Evolutionary conservation across 2,888 invertebrate species (phyloP), one percentile per base, ranked within the genome.

Genomic region (Thumatha senex): DNA sequence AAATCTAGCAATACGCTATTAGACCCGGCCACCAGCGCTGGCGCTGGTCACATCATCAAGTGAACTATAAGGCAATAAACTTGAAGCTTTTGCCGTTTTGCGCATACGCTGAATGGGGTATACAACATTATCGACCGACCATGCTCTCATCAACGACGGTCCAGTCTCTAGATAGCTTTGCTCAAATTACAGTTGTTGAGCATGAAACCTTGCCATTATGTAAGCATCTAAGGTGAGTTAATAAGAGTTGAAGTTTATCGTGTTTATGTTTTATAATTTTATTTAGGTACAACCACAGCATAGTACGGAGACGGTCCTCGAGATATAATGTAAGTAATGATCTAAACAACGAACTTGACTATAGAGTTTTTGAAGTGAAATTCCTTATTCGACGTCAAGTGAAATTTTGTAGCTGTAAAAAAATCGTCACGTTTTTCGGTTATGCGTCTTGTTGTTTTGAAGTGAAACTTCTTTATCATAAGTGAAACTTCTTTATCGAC

Each of bases 131-230:
- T 76, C 74, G 58, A 54, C 51, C 57, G 60, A 63, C 67, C 74
- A 65, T 75, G 68, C 59, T 67, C 67, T 76, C 73, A 80, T 70
- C 80, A 78, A 78, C 72, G 69, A 72, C 67, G 56, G 60, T 54
- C 61, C 67, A 51, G 62, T 61, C 62, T 64, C 63, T 61, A 67
- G 69, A 72, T 71, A 71, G 67, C 72, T 61, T 54, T 53, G 54
- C 63, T 55, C 72, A 82, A 82, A 82, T 82, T 81, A 75, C 82
- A 68, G 74, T 78, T 72, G 67, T 78, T 74, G 67, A 61, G 50
- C 61, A 33, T 41, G 54, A 44, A 36, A 44, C 46, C 41, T 58
- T 39, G 42, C 54, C 50, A 68, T 68, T 65, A 69, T 51, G 46
- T 24, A 24, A 24, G 18, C 18, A 31, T 31, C 31, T 53, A 38